phyloP scores from a whole-genome alignment of 2,888 invertebrate genomes.

The Idaea biselata region DNA sequence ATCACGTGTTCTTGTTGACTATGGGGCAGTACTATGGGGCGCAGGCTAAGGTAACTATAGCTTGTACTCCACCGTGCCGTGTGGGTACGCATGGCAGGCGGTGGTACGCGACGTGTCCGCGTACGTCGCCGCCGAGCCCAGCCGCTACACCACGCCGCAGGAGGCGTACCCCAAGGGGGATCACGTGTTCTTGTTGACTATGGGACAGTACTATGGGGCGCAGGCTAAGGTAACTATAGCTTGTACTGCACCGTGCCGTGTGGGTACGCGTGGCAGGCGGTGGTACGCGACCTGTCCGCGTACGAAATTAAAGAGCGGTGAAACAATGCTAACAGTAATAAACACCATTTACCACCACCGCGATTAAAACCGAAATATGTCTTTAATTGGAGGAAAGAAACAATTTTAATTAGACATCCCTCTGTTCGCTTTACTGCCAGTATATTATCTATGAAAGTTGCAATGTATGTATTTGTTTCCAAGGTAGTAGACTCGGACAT shows the following conservation, averaged over 20 bases:
- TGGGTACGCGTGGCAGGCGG: conserved; percentile 86
- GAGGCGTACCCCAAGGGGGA: conserved; percentile 84
- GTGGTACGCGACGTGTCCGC: conserved; percentile 60
- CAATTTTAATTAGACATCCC: too few species aligned
- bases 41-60: conserved; percentile 85
- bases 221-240: conserved; percentile 86
- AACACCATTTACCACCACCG: too few species aligned
- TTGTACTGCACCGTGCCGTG: conserved; percentile 83
- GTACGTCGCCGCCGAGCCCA: too few species aligned
- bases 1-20: conserved; percentile 86
- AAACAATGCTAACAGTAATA: too few species aligned
- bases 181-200: conserved; percentile 86
- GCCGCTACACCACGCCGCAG: conserved; percentile 49
- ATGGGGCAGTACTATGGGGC: conserved; percentile 90
- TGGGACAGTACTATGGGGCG: conserved; percentile 89
- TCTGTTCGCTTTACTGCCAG: too few species aligned
- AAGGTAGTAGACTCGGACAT: conserved; percentile 80
- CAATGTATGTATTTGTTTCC: conserved; percentile 1
- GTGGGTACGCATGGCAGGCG: conserved; percentile 86
- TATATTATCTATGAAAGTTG: too few species aligned
- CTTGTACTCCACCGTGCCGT: conserved; percentile 83
- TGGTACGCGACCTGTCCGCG: conserved; percentile 58
- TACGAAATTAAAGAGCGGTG: too few species aligned
- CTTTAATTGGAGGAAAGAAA: too few species aligned
- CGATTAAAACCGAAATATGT: too few species aligned